Percentiles rank a stretch among this genome's conserved stretches.
phyloP scores from a whole-genome alignment of 2,888 invertebrate species.

The Latheticus oryzae region DNA sequence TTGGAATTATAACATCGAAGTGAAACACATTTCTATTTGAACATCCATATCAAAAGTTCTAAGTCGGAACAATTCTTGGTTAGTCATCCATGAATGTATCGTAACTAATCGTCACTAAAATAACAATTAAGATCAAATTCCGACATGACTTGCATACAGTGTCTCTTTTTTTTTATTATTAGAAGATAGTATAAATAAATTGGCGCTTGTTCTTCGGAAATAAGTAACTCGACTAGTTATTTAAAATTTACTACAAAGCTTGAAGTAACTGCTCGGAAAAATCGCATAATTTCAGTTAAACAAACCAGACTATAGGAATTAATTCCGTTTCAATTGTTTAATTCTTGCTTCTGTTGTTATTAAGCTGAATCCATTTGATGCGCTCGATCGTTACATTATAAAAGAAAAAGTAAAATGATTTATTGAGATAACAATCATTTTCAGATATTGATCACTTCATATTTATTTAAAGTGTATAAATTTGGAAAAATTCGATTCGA shows the following conservation, averaged over 20 bases:
- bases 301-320: slow-evolving; percentile 27
- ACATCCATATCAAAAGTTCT: no score
- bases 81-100: slow-evolving; percentile 18
- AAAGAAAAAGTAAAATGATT: slow-evolving; percentile 18
- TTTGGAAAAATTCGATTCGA: slow-evolving; percentile 10
- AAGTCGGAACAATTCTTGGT: slow-evolving; percentile 5
- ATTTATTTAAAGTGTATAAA: slow-evolving; percentile 1
- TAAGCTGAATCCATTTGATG: slow-evolving; percentile 36
- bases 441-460: slow-evolving; percentile 1
- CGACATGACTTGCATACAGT: slow-evolving; percentile 10
- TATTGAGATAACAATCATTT: slow-evolving; percentile 33
- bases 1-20: no score
- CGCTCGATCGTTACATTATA: slow-evolving; percentile 37
- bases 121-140: slow-evolving; percentile 12
- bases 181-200: neutral
- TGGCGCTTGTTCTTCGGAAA: slow-evolving; percentile 4
- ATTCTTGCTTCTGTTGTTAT: slow-evolving; percentile 26
- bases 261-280: slow-evolving; percentile 2
- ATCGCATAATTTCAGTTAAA: slow-evolving; percentile 18
- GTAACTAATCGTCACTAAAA: slow-evolving; percentile 14
- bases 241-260: no score
- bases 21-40: no score
- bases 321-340: slow-evolving; percentile 40
- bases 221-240: slow-evolving; percentile 4
- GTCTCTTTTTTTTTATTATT: neutral